Evolutionary conservation across 2,113 vertebrate genomes (phyloP).

Genomic region (Gobiocypris rarus): DNA sequence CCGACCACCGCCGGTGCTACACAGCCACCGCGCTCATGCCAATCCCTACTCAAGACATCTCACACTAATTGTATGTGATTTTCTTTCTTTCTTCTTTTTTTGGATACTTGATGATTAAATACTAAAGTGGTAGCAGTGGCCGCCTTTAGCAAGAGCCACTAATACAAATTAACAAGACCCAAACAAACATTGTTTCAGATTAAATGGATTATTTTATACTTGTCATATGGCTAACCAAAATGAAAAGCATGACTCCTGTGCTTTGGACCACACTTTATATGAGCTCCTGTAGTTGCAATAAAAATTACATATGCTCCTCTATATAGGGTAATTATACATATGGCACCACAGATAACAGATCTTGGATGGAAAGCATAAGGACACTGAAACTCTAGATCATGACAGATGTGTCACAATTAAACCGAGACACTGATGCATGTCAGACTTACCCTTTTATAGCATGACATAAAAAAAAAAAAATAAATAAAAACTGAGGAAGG

Average conservation of each 20-base stretch:
- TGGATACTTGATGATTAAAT: background rate
- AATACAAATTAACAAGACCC: background rate
- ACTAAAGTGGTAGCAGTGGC: background rate
- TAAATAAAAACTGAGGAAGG: background rate
- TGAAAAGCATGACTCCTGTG: slow-evolving; percentile 17
- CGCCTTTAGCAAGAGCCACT: background rate
- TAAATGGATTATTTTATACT: background rate
- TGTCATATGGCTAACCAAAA: background rate
- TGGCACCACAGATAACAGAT: slow-evolving; percentile 25
- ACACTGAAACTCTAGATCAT: slow-evolving; percentile 29
- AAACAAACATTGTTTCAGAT: background rate
- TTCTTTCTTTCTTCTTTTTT: too few relatives aligned
- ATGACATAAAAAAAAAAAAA: background rate
- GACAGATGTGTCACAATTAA: slow-evolving; percentile 25
- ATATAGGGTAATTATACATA: slow-evolving; percentile 30
- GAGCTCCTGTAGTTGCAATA: slow-evolving; percentile 25
- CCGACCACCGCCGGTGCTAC: too few relatives aligned
- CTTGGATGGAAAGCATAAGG: slow-evolving; percentile 23
- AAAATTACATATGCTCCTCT: slow-evolving; percentile 40
- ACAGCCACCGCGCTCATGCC: too few relatives aligned
- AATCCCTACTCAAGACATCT: too few relatives aligned
- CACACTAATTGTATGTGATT: too few relatives aligned
- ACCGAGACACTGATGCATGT: slow-evolving; percentile 21
- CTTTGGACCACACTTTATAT: slow-evolving; percentile 14
- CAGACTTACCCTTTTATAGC: slow-evolving; percentile 27